phyloP scores from a whole-genome alignment of 2,113 vertebrate species.

The Astur gentilis region DNA sequence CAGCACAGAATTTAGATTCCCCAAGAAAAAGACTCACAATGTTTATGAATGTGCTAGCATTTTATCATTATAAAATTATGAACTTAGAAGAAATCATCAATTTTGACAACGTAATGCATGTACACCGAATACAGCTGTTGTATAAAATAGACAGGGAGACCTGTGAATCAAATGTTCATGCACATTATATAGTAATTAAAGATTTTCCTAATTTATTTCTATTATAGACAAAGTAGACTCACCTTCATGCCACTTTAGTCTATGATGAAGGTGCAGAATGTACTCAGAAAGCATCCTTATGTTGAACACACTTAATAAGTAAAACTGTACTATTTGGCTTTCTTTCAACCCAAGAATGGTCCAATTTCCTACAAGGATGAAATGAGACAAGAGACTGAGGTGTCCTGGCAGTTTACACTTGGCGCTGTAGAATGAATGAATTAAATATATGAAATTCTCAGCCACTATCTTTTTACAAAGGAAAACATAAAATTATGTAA shows the following conservation, averaged over 20 bases:
- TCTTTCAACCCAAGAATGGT: neutral
- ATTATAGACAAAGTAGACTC: neutral
- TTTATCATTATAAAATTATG: neutral
- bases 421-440: neutral
- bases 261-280: neutral
- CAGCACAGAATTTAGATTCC: neutral
- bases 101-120: neutral
- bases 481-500: slow-evolving; percentile 12
- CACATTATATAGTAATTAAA: neutral
- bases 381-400: neutral
- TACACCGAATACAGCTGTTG: neutral
- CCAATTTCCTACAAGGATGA: neutral
- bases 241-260: neutral
- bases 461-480: neutral
- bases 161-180: neutral
- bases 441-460: neutral
- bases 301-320: neutral
- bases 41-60: neutral
- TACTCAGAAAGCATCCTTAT: neutral
- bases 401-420: neutral
- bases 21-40: neutral
- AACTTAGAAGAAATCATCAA: neutral
- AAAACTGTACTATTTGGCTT: neutral
- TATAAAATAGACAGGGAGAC: neutral
- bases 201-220: neutral